phyloP scores from a whole-genome alignment of 2,113 vertebrate genomes.

The Epinephelus fuscoguttatus region DNA sequence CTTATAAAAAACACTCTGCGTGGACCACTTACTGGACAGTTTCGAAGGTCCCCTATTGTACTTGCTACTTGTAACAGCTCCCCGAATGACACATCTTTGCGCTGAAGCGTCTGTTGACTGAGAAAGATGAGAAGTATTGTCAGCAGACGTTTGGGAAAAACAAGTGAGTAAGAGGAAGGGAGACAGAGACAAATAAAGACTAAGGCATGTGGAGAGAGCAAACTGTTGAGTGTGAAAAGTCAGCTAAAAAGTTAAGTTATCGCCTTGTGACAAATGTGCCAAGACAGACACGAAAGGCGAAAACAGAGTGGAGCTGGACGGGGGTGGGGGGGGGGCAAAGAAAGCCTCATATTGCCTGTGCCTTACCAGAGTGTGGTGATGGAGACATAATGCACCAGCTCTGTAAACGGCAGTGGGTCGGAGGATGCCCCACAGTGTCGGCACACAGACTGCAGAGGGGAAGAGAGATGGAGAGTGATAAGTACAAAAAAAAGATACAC shows the following conservation, averaged over 20 bases:
- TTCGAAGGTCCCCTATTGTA: constrained; percentile 93
- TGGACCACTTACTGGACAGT: constrained; percentile 91
- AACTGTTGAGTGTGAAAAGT: background rate
- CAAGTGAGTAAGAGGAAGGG: background rate
- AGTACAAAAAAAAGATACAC: constrained; percentile 5
- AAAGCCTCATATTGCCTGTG: constrained; percentile 15
- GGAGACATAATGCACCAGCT: constrained; percentile 98
- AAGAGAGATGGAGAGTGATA: constrained; percentile 26
- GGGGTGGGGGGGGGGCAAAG: background rate
- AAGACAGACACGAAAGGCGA: background rate
- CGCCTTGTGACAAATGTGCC: constrained; percentile 33
- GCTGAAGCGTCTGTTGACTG: constrained; percentile 92
- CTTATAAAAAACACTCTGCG: constrained; percentile 1
- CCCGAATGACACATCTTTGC: constrained; percentile 92
- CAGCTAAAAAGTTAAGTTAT: constrained; percentile 13
- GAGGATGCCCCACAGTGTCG: constrained; percentile 97
- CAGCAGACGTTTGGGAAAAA: constrained; percentile 6
- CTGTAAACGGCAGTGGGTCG: constrained; percentile 96
- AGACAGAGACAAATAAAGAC: constrained; percentile 18
- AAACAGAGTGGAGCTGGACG: constrained; percentile 10
- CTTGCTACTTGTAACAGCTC: constrained; percentile 94
- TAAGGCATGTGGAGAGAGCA: background rate
- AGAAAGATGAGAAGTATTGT: constrained; percentile 24
- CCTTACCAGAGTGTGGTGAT: constrained; percentile 97
- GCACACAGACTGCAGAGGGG: constrained; percentile 90